Percentiles rank a stretch among this genome's conserved stretches.
These are phyloP conservation scores for Scolopax mira DNA, from an alignment of 2,113 vertebrate genomes.

Conservation along the genomic window DNA sequence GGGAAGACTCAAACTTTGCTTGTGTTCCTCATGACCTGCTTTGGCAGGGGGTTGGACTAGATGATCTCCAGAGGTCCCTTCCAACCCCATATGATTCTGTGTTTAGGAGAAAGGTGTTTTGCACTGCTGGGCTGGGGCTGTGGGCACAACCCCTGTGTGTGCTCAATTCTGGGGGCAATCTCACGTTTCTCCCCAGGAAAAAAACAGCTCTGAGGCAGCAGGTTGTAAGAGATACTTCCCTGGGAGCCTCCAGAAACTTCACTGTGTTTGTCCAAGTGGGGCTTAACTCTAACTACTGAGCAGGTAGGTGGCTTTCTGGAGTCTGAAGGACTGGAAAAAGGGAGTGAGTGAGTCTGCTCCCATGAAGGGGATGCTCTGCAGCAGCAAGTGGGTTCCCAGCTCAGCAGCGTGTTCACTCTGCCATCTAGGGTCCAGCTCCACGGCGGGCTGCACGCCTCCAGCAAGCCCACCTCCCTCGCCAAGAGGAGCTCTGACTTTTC, in stretches of 20 bases:
- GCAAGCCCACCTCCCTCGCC: accelerated
- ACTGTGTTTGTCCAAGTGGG: too few relatives aligned
- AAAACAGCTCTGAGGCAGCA: accelerated
- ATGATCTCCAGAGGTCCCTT: too few relatives aligned
- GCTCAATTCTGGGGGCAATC: neutral
- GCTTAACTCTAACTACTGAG: accelerated
- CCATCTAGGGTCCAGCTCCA: constrained; percentile 35
- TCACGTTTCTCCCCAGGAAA: neutral
- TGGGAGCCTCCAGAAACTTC: neutral
- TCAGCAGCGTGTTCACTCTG: neutral
- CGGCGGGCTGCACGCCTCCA: neutral
- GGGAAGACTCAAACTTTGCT: neutral
- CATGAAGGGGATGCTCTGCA: neutral
- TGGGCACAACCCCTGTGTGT: neutral
- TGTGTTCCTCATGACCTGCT: neutral
- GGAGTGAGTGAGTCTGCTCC: accelerated
- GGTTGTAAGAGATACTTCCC: neutral
- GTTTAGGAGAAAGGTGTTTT: neutral
- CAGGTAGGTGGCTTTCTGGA: neutral
- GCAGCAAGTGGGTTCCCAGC: neutral
- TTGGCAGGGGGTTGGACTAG: too few relatives aligned
- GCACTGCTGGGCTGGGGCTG: accelerated
- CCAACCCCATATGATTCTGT: too few relatives aligned
- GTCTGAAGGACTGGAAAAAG: neutral
- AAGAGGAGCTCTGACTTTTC: neutral